Base-by-base conservation (phyloP, 1,140 invertebrate species). In the Solenopsis fugax region DNA sequence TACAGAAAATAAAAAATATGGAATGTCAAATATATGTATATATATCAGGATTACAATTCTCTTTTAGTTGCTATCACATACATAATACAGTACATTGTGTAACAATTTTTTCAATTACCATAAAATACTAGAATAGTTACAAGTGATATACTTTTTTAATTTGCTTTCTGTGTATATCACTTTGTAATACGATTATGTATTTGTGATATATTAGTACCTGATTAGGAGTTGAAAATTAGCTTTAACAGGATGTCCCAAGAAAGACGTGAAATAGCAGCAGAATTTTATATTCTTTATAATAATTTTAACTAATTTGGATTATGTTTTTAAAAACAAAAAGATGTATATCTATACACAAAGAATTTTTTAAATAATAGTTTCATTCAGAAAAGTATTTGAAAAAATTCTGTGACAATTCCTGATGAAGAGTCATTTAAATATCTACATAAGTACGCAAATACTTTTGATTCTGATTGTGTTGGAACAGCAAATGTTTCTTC, bases 31-130 rank as follows among this genome's bases (percentile, higher is more conserved):
- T 48, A 48, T 48, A 48, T 48, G 7, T 48, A 48, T 48, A 48
- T 48, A 48, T 48, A 48, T 7, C 37, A 88, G 75, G 65, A 89
- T 90, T 89, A 89, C 45, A 88, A 86, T 78, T 86, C 58, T 87
- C 75, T 88, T 75, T 81, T 64, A 64, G 37, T 86, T 45, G 37
- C 52, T 77, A 86, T 64, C 18, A 73, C 78, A 89, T 72, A 76
- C 72, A 69, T 89, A 52, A 80, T 67, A 52, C 78, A 34, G 12
- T 81, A 81, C 48, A 81, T 56, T 34, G 52, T 34, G 52, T 86
- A 89, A 87, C 77, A 77, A 41, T 76, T 64, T 62, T 18, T 64
- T 62, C 48, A 64, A 24, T 72, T 82, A 58, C 6, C 65, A 82
- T 56, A 80, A 41, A 69, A 56, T 45, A 58, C 37, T 82, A 37